Conservation (phyloP, 2,797 vertebrate genomes). For the Masticophis lateralis region DNA sequence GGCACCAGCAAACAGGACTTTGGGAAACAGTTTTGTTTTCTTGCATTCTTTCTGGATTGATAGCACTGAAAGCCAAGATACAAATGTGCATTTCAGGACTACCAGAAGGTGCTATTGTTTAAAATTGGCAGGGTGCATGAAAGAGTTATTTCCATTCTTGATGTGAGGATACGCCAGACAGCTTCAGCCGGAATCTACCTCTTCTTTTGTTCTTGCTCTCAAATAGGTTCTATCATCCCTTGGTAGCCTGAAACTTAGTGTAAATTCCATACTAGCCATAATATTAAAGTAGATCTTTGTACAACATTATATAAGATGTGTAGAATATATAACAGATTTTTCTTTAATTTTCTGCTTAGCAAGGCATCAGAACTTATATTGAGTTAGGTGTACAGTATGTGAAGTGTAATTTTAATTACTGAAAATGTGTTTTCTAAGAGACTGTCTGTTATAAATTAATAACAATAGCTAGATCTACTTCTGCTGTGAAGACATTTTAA, state of each 20-base stretch:
- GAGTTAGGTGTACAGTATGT: neutral
- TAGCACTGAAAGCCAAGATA: slow-evolving; percentile 70
- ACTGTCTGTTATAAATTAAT: neutral
- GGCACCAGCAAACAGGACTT: slow-evolving; percentile 73
- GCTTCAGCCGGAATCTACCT: slow-evolving; percentile 48
- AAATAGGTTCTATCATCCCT: slow-evolving; percentile 56
- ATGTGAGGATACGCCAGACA: slow-evolving; percentile 66
- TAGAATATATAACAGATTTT: slow-evolving; percentile 6
- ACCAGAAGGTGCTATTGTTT: slow-evolving; percentile 68
- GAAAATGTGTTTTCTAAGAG: neutral
- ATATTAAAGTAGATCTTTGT: neutral
- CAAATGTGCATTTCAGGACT: slow-evolving; percentile 68
- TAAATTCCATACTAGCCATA: slow-evolving; percentile 45
- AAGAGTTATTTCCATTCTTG: slow-evolving; percentile 61
- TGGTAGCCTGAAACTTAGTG: slow-evolving; percentile 10
- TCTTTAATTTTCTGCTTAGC: neutral
- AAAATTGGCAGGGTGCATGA: slow-evolving; percentile 61
- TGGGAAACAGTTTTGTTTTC: slow-evolving; percentile 78
- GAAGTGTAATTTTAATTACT: neutral
- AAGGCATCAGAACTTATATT: neutral
- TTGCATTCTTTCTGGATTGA: slow-evolving; percentile 81
- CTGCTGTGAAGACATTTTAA: neutral
- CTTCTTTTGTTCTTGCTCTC: slow-evolving; percentile 55
- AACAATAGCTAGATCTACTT: neutral
- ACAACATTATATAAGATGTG: neutral